Evolutionary conservation across 2,888 invertebrate species (phyloP), one percentile per base, ranked within the genome.

Genomic region (Ectemnius continuus): DNA sequence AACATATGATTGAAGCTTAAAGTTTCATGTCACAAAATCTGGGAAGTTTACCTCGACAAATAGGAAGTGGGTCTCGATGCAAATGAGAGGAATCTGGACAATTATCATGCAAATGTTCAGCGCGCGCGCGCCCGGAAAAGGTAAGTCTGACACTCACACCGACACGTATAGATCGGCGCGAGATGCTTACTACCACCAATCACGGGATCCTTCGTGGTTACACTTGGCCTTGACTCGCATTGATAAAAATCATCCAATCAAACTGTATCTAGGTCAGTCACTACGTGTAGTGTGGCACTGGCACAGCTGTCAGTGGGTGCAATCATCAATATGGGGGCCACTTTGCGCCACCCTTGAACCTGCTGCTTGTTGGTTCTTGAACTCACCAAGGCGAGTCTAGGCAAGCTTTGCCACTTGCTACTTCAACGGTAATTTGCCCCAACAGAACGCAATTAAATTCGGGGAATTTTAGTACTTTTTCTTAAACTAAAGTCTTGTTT

Each of bases 191-290:
- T 2, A 23, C 23, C 23, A 23, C 23, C 23, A 23, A 2, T 2
- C 1, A 23, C 2, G 16, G 62, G 36, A 67, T 60, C 69, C 75
- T 67, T 64, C 62, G 47, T 46, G 48, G 57, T 60, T 72, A 72
- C 61, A 73, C 80, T 80, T 79, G 80, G 78, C 76, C 77, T 78
- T 83, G 81, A 76, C 75, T 76, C 77, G 71, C 68, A 79, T 78
- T 76, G 77, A 58, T 74, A 76, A 75, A 69, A 61, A 76, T 77
- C 74, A 80, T 66, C 59, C 72, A 80, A 80, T 80, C 67, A 70
- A 57, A 59, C 56, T 28, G 28, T 70, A 80, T 80, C 59, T 80
- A 80, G 80, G 80, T 80, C 80, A 73, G 73, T 72, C 70, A 67
- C 65, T 28, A 56, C 36, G 70, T 36, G 66, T 46, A 16, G 18